Percentiles rank a stretch among this genome's conserved stretches.
Conservation (phyloP, 2,797 vertebrate species). For the Erethizon dorsatum region DNA sequence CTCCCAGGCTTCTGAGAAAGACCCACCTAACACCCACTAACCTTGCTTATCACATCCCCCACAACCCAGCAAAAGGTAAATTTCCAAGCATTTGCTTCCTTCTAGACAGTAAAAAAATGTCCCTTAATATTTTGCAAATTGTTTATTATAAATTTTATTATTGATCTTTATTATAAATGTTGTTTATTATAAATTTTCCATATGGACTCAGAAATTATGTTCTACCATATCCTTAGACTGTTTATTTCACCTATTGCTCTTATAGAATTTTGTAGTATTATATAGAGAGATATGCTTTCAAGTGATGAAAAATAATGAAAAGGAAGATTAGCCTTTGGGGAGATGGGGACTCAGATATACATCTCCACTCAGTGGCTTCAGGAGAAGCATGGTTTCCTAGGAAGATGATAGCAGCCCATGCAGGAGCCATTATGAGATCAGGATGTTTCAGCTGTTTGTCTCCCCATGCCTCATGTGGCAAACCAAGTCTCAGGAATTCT, state of each 20-base stretch:
- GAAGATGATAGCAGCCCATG: background rate
- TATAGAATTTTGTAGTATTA: background rate
- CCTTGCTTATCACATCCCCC: background rate
- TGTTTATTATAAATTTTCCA: background rate
- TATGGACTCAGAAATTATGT: background rate
- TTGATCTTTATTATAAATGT: background rate
- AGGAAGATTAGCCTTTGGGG: background rate
- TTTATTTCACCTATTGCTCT: background rate
- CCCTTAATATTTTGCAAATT: background rate
- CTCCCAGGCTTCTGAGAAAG: background rate
- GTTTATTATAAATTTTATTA: background rate
- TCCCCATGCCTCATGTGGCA: background rate
- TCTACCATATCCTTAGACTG: background rate
- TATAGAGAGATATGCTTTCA: background rate
- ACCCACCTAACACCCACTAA: background rate
- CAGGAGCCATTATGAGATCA: background rate
- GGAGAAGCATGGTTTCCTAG: background rate
- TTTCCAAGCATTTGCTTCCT: background rate
- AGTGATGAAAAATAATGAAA: background rate
- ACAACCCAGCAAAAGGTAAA: background rate
- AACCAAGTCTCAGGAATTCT: background rate
- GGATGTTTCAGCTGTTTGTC: background rate
- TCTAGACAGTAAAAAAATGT: background rate
- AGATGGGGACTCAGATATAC: background rate
- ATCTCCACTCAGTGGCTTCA: background rate